Evolutionary conservation across 2,797 vertebrate genomes (phyloP).

Genomic region (Acridotheres tristis): DNA sequence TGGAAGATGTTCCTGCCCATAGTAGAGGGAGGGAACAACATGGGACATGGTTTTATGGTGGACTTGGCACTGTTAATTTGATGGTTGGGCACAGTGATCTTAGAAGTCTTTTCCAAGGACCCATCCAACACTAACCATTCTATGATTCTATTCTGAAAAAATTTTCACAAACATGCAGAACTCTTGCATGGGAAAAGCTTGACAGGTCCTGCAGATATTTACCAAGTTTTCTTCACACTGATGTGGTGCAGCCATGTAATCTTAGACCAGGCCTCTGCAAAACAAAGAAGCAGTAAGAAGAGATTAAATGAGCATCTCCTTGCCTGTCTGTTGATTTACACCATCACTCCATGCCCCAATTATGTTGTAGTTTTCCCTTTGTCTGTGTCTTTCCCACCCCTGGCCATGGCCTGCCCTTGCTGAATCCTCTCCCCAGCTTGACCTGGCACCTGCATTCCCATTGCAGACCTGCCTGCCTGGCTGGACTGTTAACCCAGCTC

Average conservation of each 20-base stretch:
- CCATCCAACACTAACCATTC: neutral
- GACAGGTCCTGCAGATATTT: neutral
- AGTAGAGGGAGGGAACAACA: neutral
- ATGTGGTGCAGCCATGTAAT: neutral
- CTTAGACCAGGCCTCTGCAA: neutral
- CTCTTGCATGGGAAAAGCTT: neutral
- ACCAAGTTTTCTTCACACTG: neutral
- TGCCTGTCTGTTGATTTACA: neutral
- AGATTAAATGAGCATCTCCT: neutral
- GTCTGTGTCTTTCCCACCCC: neutral
- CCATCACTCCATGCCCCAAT: no score
- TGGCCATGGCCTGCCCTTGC: neutral
- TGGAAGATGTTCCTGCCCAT: neutral
- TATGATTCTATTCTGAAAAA: neutral
- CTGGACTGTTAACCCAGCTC: rapidly evolving
- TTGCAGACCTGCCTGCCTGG: neutral
- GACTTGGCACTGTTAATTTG: neutral
- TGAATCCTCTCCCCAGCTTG: neutral
- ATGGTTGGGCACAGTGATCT: neutral
- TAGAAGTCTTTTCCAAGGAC: neutral
- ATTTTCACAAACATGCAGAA: neutral
- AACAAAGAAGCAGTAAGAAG: neutral
- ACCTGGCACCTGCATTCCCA: no score
- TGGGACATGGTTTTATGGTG: neutral
- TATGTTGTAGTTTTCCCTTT: rapidly evolving